Evolutionary conservation across 2,888 invertebrate genomes (phyloP), one percentile per base, ranked within the genome.

Genomic region (Tiliacea aurago): DNA sequence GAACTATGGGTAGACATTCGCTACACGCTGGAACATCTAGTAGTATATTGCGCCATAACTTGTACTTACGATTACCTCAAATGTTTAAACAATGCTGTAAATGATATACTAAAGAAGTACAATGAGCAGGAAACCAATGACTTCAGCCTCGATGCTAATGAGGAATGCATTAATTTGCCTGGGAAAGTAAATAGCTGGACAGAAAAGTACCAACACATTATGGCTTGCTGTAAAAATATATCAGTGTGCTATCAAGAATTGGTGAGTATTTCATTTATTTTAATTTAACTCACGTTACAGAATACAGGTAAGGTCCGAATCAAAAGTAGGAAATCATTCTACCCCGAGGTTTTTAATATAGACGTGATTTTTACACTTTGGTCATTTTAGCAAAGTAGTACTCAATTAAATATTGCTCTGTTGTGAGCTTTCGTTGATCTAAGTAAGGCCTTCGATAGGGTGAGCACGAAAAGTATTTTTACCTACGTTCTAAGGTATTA

Each of bases 151-250:
- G 43, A 75, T 5, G n/a, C 18, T 11, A 64, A 55, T 43, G 75
- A 75, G 0, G 78, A 43, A n/a, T 63, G 51, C n/a, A 51, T 59
- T 28, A 15, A 78, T 67, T 75, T 80, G 23, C 53, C 78, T 37
- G 58, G n/a, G 1, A 80, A 75, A 43, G 81, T 78, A 0, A 81
- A 78, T 43, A 0, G 13, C 18, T 78, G 78, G 78, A 78, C 76
- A 11, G 81, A 78, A 63, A 81, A 75, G 37, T 78, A 78, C 15
- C 78, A 75, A 53, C 56, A 75, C 15, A 78, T 78, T 4, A 80
- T 78, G 81, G 67, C 67, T 47, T 78, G 78, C 53, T 81, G 81
- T 68, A 78, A 78, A 67, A 78, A 80, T 55, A 75, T 80, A 20
- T 81, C 78, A n/a, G 47, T 78, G 43, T 78, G 78, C 15, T 78